These are phyloP conservation scores for Xiphophorus maculatus DNA, from an alignment of 2,113 vertebrate genomes.

Conservation along the genomic window DNA sequence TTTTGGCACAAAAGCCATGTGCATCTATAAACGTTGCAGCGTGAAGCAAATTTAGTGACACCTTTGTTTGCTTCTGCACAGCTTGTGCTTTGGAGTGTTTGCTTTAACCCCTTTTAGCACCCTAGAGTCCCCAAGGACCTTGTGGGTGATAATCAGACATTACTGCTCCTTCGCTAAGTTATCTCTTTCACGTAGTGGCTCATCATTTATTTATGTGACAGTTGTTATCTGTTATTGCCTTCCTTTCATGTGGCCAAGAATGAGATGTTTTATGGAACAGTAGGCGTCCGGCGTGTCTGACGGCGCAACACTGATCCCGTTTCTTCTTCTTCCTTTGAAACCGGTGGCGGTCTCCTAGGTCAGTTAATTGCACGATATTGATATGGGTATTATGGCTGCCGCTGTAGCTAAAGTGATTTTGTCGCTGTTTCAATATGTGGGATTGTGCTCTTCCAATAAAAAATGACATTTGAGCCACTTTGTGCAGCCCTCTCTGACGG, in stretches of 20 bases:
- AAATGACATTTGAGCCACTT: constrained; percentile 58
- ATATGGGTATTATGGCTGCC: constrained; percentile 53
- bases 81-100: constrained; percentile 24
- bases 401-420: constrained; percentile 48
- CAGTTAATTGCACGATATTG: constrained; percentile 67
- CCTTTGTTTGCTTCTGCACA: constrained; percentile 20
- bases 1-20: not conserved
- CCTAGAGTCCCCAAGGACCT: constrained; percentile 51
- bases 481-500: constrained; percentile 59
- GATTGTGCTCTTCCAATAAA: constrained; percentile 54
- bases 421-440: constrained; percentile 55
- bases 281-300: constrained; percentile 59
- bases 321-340: constrained; percentile 48
- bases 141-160: constrained; percentile 65
- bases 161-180: constrained; percentile 44
- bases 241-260: constrained; percentile 67
- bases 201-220: constrained; percentile 75
- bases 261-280: constrained; percentile 77
- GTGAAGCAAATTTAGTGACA: constrained; percentile 22
- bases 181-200: constrained; percentile 62
- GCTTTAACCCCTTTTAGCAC: constrained; percentile 43
- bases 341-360: constrained; percentile 38
- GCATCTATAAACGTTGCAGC: constrained; percentile 6
- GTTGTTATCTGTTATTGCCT: constrained; percentile 70
- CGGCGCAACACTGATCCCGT: constrained; percentile 35